Evolutionary conservation across 2,888 invertebrate genomes (phyloP).

Genomic region (Zelleria hepariella): DNA sequence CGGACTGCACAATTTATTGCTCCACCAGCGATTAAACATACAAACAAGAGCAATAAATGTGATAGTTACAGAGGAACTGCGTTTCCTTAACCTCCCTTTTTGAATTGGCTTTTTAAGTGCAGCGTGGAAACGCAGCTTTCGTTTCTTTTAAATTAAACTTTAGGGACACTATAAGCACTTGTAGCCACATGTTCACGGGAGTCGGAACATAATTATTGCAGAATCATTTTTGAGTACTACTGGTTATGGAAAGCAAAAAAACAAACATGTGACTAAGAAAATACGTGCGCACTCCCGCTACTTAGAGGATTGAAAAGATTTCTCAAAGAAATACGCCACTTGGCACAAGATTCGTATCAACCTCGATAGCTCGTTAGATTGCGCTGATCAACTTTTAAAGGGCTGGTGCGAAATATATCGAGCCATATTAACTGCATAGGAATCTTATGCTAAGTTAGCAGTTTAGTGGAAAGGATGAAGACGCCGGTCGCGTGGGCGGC

Average conservation of each 20-base stretch:
- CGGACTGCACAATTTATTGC: conserved; percentile 22
- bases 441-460: too few species aligned
- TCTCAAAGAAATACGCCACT: too few species aligned
- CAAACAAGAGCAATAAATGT: conserved; percentile 35
- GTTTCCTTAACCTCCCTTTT: conserved; percentile 42
- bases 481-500: not conserved
- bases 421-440: too few species aligned
- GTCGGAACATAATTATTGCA: conserved; percentile 12
- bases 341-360: too few species aligned
- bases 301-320: not conserved
- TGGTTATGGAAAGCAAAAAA: conserved; percentile 31
- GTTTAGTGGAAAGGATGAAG: not conserved
- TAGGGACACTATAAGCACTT: conserved; percentile 31
- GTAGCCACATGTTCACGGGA: conserved; percentile 70
- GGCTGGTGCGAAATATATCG: too few species aligned
- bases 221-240: conserved; percentile 15
- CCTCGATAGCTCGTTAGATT: too few species aligned
- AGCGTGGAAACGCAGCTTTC: conserved; percentile 57
- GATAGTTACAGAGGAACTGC: conserved; percentile 38
- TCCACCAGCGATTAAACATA: conserved; percentile 21
- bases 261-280: conserved; percentile 68
- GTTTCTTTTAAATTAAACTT: conserved; percentile 10
- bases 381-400: too few species aligned
- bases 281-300: conserved; percentile 54
- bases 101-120: conserved; percentile 43